A percentile compares a stretch with the other conserved stretches of the same genome.
Evolutionary conservation across 2,113 vertebrate species (phyloP).

Genomic region (Prinia subflava): DNA sequence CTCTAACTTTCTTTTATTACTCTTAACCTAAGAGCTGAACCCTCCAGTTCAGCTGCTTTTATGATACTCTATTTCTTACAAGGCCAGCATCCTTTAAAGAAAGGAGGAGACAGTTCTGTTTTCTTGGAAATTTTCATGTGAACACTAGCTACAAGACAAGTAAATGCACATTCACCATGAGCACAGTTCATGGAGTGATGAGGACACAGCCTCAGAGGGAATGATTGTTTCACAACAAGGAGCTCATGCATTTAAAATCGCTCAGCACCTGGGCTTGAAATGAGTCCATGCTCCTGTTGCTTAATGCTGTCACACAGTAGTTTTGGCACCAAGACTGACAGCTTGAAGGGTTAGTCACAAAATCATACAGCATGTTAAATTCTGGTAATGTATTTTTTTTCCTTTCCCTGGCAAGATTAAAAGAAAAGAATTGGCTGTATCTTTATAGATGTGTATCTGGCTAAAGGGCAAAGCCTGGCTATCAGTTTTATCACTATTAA

Average conservation of each 20-base stretch:
- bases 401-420: constrained; percentile 8
- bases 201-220: constrained; percentile 55
- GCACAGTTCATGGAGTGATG: constrained; percentile 29
- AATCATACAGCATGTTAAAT: constrained; percentile 64
- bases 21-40: not conserved
- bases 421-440: constrained; percentile 45
- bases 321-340: constrained; percentile 64
- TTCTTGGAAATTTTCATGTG: constrained; percentile 23
- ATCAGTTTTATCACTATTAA: constrained; percentile 35
- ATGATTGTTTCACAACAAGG: constrained; percentile 72
- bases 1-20: not conserved
- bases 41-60: not conserved
- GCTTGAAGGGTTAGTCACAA: constrained; percentile 67
- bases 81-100: not conserved
- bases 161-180: constrained; percentile 31
- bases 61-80: not conserved
- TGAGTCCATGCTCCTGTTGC: constrained; percentile 57
- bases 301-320: constrained; percentile 41
- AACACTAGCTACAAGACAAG: not conserved
- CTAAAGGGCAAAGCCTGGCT: constrained; percentile 7
- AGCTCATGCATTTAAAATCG: constrained; percentile 69
- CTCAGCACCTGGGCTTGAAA: constrained; percentile 73
- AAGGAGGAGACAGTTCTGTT: not conserved
- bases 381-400: constrained; percentile 31
- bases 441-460: constrained; percentile 54